Percentiles rank a stretch among this genome's conserved stretches.
These are phyloP conservation scores for Laterallus jamaicensis DNA, from an alignment of 2,113 vertebrate species.

Conservation along the genomic window DNA sequence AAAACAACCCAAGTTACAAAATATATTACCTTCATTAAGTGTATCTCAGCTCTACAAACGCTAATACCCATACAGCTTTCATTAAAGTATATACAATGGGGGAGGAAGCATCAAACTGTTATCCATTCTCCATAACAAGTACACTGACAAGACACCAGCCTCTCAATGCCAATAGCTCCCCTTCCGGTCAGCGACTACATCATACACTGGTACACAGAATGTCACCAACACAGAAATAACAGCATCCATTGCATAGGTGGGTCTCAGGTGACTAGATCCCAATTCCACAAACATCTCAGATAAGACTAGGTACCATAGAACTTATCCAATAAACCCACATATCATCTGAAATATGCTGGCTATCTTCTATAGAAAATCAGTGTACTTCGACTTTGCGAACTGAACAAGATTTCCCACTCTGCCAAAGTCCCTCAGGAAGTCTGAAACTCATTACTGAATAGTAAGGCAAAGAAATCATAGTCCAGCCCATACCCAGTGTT, in stretches of 20 bases:
- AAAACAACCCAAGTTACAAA: constrained; percentile 3
- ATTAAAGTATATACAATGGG: not conserved
- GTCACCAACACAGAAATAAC: not conserved
- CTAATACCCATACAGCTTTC: not conserved
- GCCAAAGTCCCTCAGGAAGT: not conserved
- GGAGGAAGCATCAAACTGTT: not conserved
- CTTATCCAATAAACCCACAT: not conserved
- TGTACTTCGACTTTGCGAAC: not conserved
- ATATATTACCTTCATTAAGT: constrained; percentile 19
- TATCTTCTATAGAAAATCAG: not conserved
- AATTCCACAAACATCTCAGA: not conserved
- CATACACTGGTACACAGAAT: accelerated
- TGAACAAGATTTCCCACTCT: not conserved
- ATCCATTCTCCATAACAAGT: not conserved
- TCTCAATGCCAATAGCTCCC: not conserved
- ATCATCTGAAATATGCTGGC: not conserved
- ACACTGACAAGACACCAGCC: not conserved
- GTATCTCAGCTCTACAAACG: not conserved
- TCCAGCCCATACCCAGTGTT: not conserved
- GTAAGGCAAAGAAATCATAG: not conserved
- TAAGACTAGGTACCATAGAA: not conserved
- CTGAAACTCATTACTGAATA: not conserved
- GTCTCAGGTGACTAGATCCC: not conserved
- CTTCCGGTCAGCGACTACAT: not conserved
- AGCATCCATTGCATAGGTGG: not conserved